These are phyloP conservation scores for Buteo buteo DNA, from an alignment of 2,113 vertebrate species.

Conservation along the genomic window DNA sequence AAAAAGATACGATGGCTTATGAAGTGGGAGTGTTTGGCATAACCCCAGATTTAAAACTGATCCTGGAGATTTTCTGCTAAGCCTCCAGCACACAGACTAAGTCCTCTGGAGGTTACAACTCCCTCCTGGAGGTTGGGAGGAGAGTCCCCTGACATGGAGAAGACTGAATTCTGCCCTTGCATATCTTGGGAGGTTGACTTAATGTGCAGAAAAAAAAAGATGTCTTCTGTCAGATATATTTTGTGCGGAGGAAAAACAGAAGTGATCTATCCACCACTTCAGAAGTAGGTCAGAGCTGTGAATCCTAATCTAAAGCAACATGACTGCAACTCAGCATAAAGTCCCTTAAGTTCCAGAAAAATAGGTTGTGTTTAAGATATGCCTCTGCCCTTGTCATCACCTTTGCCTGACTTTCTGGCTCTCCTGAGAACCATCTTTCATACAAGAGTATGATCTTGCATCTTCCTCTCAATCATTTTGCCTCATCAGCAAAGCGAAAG, in stretches of 20 bases:
- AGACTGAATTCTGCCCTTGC: not conserved
- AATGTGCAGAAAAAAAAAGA: not conserved
- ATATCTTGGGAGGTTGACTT: not conserved
- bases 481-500: not conserved
- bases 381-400: not conserved
- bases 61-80: not conserved
- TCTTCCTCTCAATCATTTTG: not conserved
- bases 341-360: not conserved
- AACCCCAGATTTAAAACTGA: not conserved
- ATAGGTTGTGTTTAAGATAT: not conserved
- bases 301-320: constrained; percentile 26
- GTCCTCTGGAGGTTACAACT: not conserved
- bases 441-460: not conserved
- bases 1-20: not conserved
- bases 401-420: not conserved
- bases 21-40: not conserved
- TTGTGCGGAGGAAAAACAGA: not conserved
- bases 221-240: not conserved
- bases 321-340: not conserved
- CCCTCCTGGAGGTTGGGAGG: not conserved
- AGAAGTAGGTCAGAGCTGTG: not conserved
- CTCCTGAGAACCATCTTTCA: not conserved
- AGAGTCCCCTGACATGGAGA: not conserved
- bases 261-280: not conserved
- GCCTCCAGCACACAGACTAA: not conserved